Evolutionary conservation across 2,888 invertebrate species (phyloP).

Genomic region (Mylabris sibirica): DNA sequence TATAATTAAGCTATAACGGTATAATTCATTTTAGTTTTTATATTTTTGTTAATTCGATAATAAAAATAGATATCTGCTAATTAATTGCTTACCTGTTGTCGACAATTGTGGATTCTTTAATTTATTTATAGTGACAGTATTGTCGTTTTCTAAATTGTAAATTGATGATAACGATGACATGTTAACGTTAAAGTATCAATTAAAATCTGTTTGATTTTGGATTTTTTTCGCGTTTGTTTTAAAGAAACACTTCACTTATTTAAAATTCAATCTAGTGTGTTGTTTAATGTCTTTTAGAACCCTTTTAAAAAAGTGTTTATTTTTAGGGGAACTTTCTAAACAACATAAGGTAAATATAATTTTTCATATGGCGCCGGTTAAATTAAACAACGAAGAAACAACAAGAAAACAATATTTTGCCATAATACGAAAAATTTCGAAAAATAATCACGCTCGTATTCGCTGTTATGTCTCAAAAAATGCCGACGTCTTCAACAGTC

Average conservation of each 20-base stretch:
- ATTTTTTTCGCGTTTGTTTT: neutral
- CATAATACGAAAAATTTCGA: neutral
- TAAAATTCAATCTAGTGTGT: constrained; percentile 21
- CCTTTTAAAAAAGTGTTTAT: constrained; percentile 41
- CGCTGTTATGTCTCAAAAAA: too few species aligned
- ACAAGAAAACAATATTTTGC: constrained; percentile 11
- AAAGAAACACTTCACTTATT: constrained; percentile 12
- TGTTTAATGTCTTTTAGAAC: constrained; percentile 34
- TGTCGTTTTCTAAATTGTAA: constrained; percentile 39
- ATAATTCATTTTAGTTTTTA: too few species aligned
- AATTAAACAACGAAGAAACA: constrained; percentile 37
- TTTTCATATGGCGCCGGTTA: constrained; percentile 41
- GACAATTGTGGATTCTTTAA: constrained; percentile 40
- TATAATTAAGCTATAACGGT: neutral
- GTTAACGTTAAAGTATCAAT: constrained; percentile 7
- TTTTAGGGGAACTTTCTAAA: constrained; percentile 41
- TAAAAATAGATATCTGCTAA: constrained; percentile 8
- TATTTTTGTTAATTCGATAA: neutral
- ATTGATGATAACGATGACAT: constrained; percentile 31
- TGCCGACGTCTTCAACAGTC: neutral
- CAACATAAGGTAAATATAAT: constrained; percentile 32
- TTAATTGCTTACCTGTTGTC: constrained; percentile 44
- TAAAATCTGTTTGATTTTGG: neutral
- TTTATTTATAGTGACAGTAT: constrained; percentile 47
- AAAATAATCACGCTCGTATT: neutral